These are phyloP conservation scores for Propithecus perrieri DNA, from an alignment of 2,797 vertebrate genomes.

Conservation along the genomic window DNA sequence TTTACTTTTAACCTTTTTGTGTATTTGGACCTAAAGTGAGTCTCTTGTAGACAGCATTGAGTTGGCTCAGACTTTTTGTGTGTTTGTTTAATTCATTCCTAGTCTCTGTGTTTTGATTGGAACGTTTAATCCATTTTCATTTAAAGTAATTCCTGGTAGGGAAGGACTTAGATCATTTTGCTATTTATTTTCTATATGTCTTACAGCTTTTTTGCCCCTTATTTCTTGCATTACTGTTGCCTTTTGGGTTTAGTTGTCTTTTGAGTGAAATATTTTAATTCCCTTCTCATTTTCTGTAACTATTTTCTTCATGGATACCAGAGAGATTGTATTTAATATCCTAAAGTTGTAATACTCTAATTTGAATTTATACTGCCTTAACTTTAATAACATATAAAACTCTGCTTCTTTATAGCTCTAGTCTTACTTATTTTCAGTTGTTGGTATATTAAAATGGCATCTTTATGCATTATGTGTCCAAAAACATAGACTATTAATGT, in stretches of 20 bases:
- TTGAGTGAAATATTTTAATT: background rate
- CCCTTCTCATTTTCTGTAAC: background rate
- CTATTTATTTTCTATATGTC: background rate
- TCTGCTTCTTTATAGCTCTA: background rate
- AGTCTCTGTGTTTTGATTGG: background rate
- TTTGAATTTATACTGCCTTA: background rate
- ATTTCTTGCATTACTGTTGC: background rate
- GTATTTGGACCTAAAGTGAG: background rate
- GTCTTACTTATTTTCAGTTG: background rate
- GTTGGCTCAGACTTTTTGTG: background rate
- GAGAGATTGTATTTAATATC: background rate
- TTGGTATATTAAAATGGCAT: background rate
- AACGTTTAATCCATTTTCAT: background rate
- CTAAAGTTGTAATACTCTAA: background rate
- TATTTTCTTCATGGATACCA: background rate
- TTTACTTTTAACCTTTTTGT: background rate
- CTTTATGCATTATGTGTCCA: background rate
- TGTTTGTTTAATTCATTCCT: background rate
- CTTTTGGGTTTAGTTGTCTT: background rate
- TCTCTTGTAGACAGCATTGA: background rate
- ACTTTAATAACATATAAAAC: background rate
- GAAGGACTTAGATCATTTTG: background rate
- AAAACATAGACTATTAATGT: background rate
- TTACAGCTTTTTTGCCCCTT: background rate
- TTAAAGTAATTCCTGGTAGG: background rate